Evolutionary conservation across 2,888 invertebrate species (phyloP).

Genomic region (Drosophila kambysellisi): DNA sequence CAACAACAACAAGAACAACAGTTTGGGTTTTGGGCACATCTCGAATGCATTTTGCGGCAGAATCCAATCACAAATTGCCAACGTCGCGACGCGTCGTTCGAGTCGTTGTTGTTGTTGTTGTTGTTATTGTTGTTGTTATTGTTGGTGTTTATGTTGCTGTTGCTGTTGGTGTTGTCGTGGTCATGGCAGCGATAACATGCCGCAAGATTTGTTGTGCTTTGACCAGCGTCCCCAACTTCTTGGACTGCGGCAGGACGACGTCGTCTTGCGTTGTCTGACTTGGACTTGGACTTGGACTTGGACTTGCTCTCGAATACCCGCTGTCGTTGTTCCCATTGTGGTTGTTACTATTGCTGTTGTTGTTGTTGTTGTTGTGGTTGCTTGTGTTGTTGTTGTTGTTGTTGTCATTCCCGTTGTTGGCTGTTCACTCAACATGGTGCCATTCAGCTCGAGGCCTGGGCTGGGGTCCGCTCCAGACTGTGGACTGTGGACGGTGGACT

Average conservation of each 20-base stretch:
- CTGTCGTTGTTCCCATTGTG: conserved; percentile 39
- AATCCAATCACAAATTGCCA: conserved; percentile 79
- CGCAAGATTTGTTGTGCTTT: conserved; percentile 73
- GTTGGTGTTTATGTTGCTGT: conserved; percentile 33
- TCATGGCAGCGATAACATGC: conserved; percentile 73
- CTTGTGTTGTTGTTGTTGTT: conserved; percentile 38
- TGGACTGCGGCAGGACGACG: conserved; percentile 19
- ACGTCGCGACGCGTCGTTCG: conserved; percentile 56
- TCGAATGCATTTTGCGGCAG: conserved; percentile 51
- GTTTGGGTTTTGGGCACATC: conserved; percentile 35
- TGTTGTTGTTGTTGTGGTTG: conserved; percentile 40
- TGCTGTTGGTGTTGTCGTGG: conserved; percentile 60
- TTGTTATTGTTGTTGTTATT: conserved; percentile 28
- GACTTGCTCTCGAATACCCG: conserved; percentile 4
- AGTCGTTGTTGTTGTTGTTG: conserved; percentile 37
- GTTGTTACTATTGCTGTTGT: conserved; percentile 30
- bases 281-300: conserved; percentile 19
- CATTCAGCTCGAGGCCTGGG: conserved; percentile 58
- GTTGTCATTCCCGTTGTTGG: conserved; percentile 60
- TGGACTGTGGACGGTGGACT: conserved; percentile 34
- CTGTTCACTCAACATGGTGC: conserved; percentile 73
- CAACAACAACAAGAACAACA: conserved; percentile 5
- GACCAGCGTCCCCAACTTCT: conserved; percentile 51
- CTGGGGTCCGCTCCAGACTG: conserved; percentile 44
- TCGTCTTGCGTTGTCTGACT: conserved; percentile 26